Evolutionary conservation across 1,140 invertebrate species (phyloP).

Genomic region (Proctacanthus coquilletti): DNA sequence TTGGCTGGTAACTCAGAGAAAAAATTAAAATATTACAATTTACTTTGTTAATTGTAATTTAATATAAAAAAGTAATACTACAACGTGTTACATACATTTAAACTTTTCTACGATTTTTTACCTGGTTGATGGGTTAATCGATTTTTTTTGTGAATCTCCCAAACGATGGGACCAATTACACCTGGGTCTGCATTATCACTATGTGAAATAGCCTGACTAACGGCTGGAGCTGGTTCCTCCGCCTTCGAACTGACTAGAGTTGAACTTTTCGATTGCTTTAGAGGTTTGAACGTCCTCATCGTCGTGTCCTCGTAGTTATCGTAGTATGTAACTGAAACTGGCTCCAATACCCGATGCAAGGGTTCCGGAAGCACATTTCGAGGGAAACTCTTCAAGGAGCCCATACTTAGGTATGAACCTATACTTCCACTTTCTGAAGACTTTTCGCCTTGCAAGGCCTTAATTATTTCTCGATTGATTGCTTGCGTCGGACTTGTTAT

Average conservation of each 20-base stretch:
- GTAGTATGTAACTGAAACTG: constrained; percentile 47
- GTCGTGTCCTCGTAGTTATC: constrained; percentile 38
- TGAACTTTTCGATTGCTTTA: neutral
- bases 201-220: too few relatives aligned
- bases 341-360: constrained; percentile 58
- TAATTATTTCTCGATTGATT: constrained; percentile 24
- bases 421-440: constrained; percentile 26
- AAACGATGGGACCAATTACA: constrained; percentile 67
- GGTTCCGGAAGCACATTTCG: constrained; percentile 40
- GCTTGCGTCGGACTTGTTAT: constrained; percentile 13
- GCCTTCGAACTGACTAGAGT: too few relatives aligned
- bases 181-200: constrained; percentile 48
- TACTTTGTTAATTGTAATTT: too few relatives aligned
- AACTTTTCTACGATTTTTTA: too few relatives aligned
- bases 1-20: too few relatives aligned
- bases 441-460: constrained; percentile 14
- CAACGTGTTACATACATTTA: too few relatives aligned
- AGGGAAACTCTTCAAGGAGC: constrained; percentile 62
- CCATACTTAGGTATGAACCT: constrained; percentile 50
- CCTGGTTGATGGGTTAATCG: too few relatives aligned
- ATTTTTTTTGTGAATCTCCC: constrained; percentile 54
- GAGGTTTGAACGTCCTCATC: constrained; percentile 1
- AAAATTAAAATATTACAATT: too few relatives aligned
- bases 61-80: too few relatives aligned
- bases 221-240: constrained; percentile 16